Percentiles rank a stretch among this genome's conserved stretches.
Evolutionary conservation across 2,113 vertebrate species (phyloP).

Genomic region (Notothenia rossii): DNA sequence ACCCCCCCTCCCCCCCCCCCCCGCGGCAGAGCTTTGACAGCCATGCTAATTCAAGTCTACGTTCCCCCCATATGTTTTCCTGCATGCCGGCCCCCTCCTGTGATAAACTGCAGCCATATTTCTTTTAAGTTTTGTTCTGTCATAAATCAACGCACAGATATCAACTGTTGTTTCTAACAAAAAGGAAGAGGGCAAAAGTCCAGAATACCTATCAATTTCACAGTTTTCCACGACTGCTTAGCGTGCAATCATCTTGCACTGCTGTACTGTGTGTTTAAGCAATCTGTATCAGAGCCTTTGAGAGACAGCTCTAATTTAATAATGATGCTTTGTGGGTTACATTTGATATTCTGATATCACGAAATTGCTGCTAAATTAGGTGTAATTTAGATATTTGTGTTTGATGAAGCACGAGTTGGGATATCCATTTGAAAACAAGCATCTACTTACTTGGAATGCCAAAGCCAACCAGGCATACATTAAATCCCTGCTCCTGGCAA

Average conservation of each 20-base stretch:
- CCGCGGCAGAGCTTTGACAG: conserved; percentile 74
- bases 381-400: conserved; percentile 63
- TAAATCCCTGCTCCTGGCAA: conserved; percentile 74
- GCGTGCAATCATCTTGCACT: background rate
- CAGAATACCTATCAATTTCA: conserved; percentile 10
- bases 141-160: conserved; percentile 32
- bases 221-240: conserved; percentile 18
- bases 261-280: background rate
- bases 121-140: conserved; percentile 45
- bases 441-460: conserved; percentile 60
- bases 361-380: conserved; percentile 54
- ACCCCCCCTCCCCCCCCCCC: conserved; percentile 30
- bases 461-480: conserved; percentile 73
- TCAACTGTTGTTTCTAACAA: conserved; percentile 40
- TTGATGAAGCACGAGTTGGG: conserved; percentile 55
- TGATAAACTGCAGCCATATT: conserved; percentile 48
- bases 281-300: conserved; percentile 5
- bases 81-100: conserved; percentile 37
- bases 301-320: conserved; percentile 49
- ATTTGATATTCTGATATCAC: conserved; percentile 56
- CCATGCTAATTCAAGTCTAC: conserved; percentile 77
- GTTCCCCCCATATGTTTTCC: conserved; percentile 47
- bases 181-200: conserved; percentile 11
- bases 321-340: conserved; percentile 45
- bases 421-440: conserved; percentile 67